Evolutionary conservation across 92 coral and sea anemone genomes (phyloP), one percentile per base, ranked within the genome.

Genomic region (Chrysogorgia sp.): DNA sequence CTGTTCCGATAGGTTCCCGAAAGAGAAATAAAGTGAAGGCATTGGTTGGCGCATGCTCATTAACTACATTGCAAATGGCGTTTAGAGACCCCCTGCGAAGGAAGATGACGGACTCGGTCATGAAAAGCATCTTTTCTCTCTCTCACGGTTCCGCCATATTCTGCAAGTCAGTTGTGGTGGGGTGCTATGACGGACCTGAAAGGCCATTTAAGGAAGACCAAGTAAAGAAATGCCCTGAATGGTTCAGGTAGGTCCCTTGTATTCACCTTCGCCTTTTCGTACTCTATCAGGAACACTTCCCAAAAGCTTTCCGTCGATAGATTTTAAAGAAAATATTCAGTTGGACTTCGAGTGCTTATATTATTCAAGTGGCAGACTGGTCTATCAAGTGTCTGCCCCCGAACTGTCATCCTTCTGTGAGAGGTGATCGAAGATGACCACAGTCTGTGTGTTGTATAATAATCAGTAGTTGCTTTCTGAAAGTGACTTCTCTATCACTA

Each of bases 91-190:
- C 99, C 98, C 99, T 90, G 99, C 99, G 88, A 96, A 96, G 99
- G 97, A 96, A 96, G 92, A 96, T 96, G 99, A 91, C 92, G 99
- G 99, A 91, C 92, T 91, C 97, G 97, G 96, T 91, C 92, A 89
- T 96, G 92, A 93, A 96, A 89, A 85, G 97, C 99, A 96, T 96
- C 92, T 96, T 91, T 96, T 93, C 99, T 90, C 97, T 92, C 90
- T 91, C 69, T 83, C 80, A 62, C 90, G 84, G 90, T 91, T 96
- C 99, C 97, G 99, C 99, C 99, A 96, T 96, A 91, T 81, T 92
- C 67, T 96, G 45, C 74, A 78, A 83, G 88, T 82, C 90, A 85
- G 84, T 88, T 77, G 87, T 87, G 88, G 77, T 68, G 53, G 88
- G 91, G 92, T 87, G 50, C 90, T 90, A 83, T 91, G 88, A 89